A percentile compares a stretch with the other conserved stretches of the same genome.
These are phyloP conservation scores for Gastrophryne carolinensis DNA, from an alignment of 2,797 vertebrate species.

Conservation along the genomic window DNA sequence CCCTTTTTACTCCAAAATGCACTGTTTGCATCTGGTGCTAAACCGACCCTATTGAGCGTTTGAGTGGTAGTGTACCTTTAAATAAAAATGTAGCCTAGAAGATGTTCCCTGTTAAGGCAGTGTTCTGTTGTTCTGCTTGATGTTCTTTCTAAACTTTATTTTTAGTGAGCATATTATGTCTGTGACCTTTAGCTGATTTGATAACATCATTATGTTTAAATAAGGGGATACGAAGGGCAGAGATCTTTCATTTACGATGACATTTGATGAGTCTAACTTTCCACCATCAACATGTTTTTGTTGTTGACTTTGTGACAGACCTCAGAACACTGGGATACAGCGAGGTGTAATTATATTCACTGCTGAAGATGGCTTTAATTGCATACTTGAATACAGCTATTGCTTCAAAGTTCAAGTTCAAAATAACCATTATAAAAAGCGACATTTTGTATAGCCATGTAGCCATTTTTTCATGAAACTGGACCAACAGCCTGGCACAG, in stretches of 20 bases:
- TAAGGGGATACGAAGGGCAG: not conserved
- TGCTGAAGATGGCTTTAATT: constrained; percentile 26
- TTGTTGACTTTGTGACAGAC: constrained; percentile 11
- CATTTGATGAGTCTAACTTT: constrained; percentile 18
- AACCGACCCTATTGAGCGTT: too few species aligned
- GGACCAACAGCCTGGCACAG: too few species aligned
- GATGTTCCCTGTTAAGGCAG: not conserved
- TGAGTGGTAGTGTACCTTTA: too few species aligned
- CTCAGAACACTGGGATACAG: constrained; percentile 19
- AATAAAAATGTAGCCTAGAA: not conserved
- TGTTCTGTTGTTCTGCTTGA: not conserved
- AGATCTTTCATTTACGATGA: constrained; percentile 14
- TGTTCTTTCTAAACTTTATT: not conserved
- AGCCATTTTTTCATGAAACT: too few species aligned
- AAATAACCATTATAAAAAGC: not conserved
- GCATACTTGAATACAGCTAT: not conserved
- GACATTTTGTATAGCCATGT: too few species aligned
- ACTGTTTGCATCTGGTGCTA: too few species aligned
- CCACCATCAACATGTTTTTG: constrained; percentile 50
- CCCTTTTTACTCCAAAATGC: too few species aligned
- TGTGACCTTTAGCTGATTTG: not conserved
- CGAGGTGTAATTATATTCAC: constrained; percentile 32
- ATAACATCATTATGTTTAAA: not conserved
- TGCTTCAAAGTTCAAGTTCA: not conserved
- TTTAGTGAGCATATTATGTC: not conserved